Evolutionary conservation across 2,113 vertebrate genomes (phyloP).

Genomic region (Haliaeetus leucogaster): DNA sequence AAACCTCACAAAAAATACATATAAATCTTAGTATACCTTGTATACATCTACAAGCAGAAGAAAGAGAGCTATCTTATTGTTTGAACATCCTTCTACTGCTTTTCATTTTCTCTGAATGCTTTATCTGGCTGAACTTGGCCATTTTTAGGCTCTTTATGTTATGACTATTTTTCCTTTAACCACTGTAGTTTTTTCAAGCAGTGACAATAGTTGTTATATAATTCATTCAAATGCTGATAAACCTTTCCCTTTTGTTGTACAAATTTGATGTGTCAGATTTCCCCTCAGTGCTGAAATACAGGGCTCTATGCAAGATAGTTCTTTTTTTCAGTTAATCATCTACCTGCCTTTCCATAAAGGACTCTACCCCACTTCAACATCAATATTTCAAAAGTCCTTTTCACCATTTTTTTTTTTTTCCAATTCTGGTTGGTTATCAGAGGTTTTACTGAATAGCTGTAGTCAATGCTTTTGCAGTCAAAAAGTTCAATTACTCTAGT

Average conservation of each 20-base stretch:
- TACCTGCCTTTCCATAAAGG: background rate
- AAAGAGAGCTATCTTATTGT: background rate
- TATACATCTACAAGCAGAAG: background rate
- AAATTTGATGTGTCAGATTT: constrained; percentile 30
- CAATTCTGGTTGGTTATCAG: background rate
- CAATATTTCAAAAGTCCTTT: constrained; percentile 30
- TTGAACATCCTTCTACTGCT: background rate
- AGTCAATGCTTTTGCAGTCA: constrained; percentile 1
- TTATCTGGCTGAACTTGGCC: background rate
- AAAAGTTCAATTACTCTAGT: constrained; percentile 34
- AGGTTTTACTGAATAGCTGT: constrained; percentile 11
- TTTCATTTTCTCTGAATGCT: background rate
- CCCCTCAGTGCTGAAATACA: background rate
- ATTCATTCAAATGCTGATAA: constrained; percentile 38
- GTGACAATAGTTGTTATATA: background rate
- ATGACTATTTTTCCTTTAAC: background rate
- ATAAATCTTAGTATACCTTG: background rate
- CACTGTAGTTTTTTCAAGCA: background rate
- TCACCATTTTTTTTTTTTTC: background rate
- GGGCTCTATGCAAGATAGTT: background rate
- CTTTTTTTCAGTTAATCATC: constrained; percentile 55
- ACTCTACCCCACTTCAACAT: background rate
- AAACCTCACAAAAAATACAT: background rate
- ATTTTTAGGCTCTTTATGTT: background rate
- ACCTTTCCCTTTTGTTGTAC: background rate